Base-by-base conservation (phyloP, 2,888 invertebrate species). In the Apomyelois bistriatella region DNA sequence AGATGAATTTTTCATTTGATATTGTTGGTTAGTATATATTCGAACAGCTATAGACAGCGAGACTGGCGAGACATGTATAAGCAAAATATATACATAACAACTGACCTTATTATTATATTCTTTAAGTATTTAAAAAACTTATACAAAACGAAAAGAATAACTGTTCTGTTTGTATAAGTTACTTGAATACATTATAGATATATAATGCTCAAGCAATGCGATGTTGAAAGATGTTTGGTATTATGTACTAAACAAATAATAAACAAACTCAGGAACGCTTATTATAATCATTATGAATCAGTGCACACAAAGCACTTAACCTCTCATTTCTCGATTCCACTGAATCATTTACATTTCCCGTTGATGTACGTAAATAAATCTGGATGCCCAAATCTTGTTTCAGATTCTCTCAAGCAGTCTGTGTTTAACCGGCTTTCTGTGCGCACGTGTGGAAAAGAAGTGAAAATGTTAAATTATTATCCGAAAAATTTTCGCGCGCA, bases 401-500 rank as follows among this genome's bases (percentile, higher is more conserved):
- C 69, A 72, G 72, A 58, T 60, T 55, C 48, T 50, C 59, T 68
- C 58, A 71, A 66, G 62, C 70, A 63, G 37, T 61, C 59, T 53
- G 53, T 55, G 48, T 57, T 53, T 54, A 58, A 55, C 60, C 58
- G 54, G 60, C 57, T 59, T 55, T 55, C 53, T 49, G 59, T 54
- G 62, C 50, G 55, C 60, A 60, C 59, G 63, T 52, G 58, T 64
- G 54, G 36, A 41, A 35, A 52, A n/a, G 12, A 37, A 22, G 9
- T 8, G n/a, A 58, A 49, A 47, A 60, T 60, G 58, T 56, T 83
- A 22, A 78, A 68, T 57, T 83, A 86, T 57, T 90, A 88, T 58
- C 88, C 89, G 61, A 89, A 87, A 71, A 90, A 90, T 61, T 83
- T 89, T 55, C 85, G 79, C 53, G 87, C 88, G 41, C 84, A 88